Conservation (phyloP, 1,140 invertebrate genomes). For the Caenorhabditis inopinata region DNA sequence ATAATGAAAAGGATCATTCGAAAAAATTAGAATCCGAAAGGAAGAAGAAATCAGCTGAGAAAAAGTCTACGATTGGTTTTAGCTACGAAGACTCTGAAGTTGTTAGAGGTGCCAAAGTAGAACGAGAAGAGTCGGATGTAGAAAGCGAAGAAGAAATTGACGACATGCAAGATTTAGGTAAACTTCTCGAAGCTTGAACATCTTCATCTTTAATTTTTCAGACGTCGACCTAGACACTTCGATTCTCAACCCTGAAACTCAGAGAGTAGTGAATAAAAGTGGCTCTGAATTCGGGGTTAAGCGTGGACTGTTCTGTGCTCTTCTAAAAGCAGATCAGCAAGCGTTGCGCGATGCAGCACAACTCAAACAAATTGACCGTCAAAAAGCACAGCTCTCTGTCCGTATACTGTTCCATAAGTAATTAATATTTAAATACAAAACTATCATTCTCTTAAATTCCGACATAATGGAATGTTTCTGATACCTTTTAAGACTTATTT, state of each 20-base stretch:
- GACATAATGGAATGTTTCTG: too few species aligned
- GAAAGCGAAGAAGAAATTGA: constrained; percentile 39
- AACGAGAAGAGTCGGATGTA: constrained; percentile 1
- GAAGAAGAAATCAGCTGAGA: constrained; percentile 52
- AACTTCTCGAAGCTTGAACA: neutral
- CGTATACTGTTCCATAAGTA: constrained; percentile 5
- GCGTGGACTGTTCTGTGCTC: constrained; percentile 49
- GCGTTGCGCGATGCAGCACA: constrained; percentile 54
- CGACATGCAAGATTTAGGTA: constrained; percentile 37
- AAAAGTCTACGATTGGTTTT: constrained; percentile 61
- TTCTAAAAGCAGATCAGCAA: constrained; percentile 55
- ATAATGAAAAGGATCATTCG: neutral
- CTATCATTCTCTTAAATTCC: too few species aligned
- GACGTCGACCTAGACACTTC: constrained; percentile 54
- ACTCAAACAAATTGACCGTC: constrained; percentile 58
- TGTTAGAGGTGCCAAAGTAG: constrained; percentile 31
- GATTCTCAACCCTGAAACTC: constrained; percentile 53
- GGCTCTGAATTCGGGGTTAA: constrained; percentile 53
- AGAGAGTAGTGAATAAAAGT: constrained; percentile 51
- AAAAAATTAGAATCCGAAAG: constrained; percentile 35
- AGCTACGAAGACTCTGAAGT: constrained; percentile 55
- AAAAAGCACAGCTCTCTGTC: constrained; percentile 31
- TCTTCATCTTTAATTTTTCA: constrained; percentile 30
- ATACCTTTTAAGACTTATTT: too few species aligned
- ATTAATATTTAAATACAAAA: neutral